Evolutionary conservation across 37 sponge, comb jelly and placozoan genomes (phyloP), one percentile per base, ranked within the genome.

Genomic region (Halichondria panicea): DNA sequence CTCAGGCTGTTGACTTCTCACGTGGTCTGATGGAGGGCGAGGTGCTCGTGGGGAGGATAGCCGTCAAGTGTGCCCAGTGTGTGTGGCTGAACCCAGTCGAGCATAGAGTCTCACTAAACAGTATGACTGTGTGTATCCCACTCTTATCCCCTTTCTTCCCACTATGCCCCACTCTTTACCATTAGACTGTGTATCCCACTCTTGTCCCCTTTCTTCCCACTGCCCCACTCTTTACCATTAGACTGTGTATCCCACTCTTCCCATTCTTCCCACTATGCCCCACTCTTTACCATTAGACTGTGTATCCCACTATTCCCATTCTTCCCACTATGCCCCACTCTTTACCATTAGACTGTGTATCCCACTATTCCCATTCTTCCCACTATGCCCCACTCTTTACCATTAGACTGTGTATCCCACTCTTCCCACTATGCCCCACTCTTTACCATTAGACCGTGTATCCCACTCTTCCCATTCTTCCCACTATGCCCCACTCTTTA

Each of bases 31-130:
- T 78, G n/a, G 42, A 80, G 18, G 70, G 70, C 12, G 66, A 46
- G 18, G 68, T 57, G 2, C 35, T 88, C 2, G 39, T 66, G 46
- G 89, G 83, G 4, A 39, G 53, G 21, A 59, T 88, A 12, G 40
- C 50, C 6, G 30, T 72, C 19, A 21, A 33, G 12, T 66, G 55
- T 55, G 63, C 30, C 0, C 42, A 75, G 22, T 55, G 64, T 1
- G 19, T 89, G 57, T 89, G 90, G 90, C 40, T 89, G 44, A 81
- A 84, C 22, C 53, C 77, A 32, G 72, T 80, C 35, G 90, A 89
- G 66, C 41, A 68, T 36, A 58, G 74, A 30, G 52, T 69, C 36
- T 30, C 40, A 50, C 48, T 84, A 38, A 43, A 45, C 38, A 56
- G 67, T 63, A 18, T 74, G 4, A 52, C 58, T 4, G n/a, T n/a